phyloP scores from a whole-genome alignment of 2,888 invertebrate species.

The Gymnoscelis rufifasciata region DNA sequence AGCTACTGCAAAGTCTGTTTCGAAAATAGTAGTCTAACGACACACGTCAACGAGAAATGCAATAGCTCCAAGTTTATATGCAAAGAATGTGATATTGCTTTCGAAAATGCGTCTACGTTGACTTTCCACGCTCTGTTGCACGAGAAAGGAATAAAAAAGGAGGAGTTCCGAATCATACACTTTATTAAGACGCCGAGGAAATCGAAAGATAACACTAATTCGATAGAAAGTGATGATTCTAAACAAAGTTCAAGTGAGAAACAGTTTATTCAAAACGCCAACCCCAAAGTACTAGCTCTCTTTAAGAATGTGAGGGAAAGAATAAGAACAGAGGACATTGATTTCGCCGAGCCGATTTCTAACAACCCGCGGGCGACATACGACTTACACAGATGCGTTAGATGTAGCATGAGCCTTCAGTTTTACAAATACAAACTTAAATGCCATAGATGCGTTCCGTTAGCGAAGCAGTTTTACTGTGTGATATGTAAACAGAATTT shows the following conservation, averaged over 20 bases:
- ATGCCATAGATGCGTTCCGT: neutral
- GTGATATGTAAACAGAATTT: too few species aligned
- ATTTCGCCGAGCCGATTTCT: neutral
- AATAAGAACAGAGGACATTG: neutral
- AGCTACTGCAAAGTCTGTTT: constrained; percentile 31
- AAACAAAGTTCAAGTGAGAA: neutral
- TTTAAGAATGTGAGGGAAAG: neutral
- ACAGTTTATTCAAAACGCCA: neutral
- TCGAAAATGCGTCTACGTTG: constrained; percentile 9
- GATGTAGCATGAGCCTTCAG: neutral
- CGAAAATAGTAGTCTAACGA: constrained; percentile 14
- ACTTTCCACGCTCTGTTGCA: constrained; percentile 15
- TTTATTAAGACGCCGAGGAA: constrained; percentile 14
- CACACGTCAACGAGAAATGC: constrained; percentile 15
- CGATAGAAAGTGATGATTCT: too few species aligned
- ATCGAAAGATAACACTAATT: too few species aligned
- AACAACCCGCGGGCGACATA: neutral
- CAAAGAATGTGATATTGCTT: constrained; percentile 15
- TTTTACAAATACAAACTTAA: too few species aligned
- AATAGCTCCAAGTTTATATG: constrained; percentile 10
- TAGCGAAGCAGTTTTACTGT: too few species aligned
- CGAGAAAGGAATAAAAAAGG: constrained; percentile 17
- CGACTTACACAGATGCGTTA: neutral
- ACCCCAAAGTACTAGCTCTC: neutral
- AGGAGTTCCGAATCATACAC: constrained; percentile 22